A percentile compares a stretch with the other conserved stretches of the same genome.
These are phyloP conservation scores for Oxyteleia sp. DNA, from an alignment of 2,888 invertebrate genomes.

Conservation along the genomic window DNA sequence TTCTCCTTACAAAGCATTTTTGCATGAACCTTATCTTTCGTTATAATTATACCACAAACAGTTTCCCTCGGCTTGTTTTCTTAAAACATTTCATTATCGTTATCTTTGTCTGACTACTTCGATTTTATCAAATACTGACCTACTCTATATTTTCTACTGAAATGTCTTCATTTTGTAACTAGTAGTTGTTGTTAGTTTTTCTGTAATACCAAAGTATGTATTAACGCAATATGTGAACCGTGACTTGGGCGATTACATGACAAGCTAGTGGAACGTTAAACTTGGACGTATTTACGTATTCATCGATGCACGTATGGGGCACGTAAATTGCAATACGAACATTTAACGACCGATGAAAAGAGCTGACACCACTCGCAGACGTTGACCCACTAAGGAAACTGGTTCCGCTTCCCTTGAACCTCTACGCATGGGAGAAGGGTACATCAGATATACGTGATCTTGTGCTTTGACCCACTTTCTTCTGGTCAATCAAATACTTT, in stretches of 20 bases:
- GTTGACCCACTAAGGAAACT: constrained; percentile 87
- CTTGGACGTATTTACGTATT: constrained; percentile 54
- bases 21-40: too few relatives aligned
- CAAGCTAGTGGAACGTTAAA: constrained; percentile 58
- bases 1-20: too few relatives aligned
- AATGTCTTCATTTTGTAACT: constrained; percentile 31
- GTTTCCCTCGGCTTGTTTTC: too few relatives aligned
- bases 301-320: constrained; percentile 61
- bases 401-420: constrained; percentile 86
- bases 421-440: constrained; percentile 70
- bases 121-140: constrained; percentile 63
- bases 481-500: constrained; percentile 78
- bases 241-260: constrained; percentile 59
- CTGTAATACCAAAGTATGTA: constrained; percentile 13
- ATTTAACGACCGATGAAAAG: constrained; percentile 71
- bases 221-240: constrained; percentile 66
- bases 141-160: constrained; percentile 48
- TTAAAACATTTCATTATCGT: constrained; percentile 17
- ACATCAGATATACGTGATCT: constrained; percentile 81
- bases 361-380: constrained; percentile 80
- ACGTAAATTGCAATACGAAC: constrained; percentile 71
- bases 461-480: constrained; percentile 86
- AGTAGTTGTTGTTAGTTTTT: constrained; percentile 32
- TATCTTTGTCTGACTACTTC: constrained; percentile 21
- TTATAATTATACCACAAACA: too few relatives aligned